A percentile compares a stretch with the other conserved stretches of the same genome.
phyloP scores from a whole-genome alignment of 37 sponge, comb jelly and placozoan species.

The Halisarca cf. caerulea region DNA sequence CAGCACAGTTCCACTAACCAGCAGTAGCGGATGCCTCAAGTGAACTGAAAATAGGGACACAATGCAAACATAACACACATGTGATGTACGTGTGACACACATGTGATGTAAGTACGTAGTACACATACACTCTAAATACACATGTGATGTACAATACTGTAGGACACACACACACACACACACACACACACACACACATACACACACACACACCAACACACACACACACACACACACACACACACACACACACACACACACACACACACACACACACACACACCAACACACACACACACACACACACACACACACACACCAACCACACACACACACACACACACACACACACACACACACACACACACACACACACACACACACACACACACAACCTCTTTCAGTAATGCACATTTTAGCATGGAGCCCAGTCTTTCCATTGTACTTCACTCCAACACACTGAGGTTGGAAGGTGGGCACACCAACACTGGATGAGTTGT shows the following conservation, averaged over 20 bases:
- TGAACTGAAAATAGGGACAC: not conserved
- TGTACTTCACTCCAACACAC: slow-evolving; percentile 1
- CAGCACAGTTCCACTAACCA: slow-evolving; percentile 42
- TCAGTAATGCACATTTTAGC: not conserved
- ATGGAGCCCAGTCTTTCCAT: not conserved
- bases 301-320: too few relatives aligned
- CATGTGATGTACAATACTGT: too few relatives aligned
- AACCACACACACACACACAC: not conserved
- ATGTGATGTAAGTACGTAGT: not conserved
- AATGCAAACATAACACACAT: not conserved
- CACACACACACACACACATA: too few relatives aligned
- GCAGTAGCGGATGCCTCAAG: slow-evolving; percentile 24
- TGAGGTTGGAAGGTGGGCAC: not conserved
- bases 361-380: not conserved
- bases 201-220: too few relatives aligned
- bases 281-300: too few relatives aligned
- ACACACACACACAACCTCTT: not conserved
- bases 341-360: not conserved
- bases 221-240: too few relatives aligned
- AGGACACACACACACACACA: too few relatives aligned
- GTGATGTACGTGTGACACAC: not conserved
- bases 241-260: too few relatives aligned
- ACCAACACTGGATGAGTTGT: not conserved
- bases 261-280: too few relatives aligned
- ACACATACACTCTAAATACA: not conserved